These are phyloP conservation scores for Psophia crepitans DNA, from an alignment of 2,113 vertebrate species.

Conservation along the genomic window DNA sequence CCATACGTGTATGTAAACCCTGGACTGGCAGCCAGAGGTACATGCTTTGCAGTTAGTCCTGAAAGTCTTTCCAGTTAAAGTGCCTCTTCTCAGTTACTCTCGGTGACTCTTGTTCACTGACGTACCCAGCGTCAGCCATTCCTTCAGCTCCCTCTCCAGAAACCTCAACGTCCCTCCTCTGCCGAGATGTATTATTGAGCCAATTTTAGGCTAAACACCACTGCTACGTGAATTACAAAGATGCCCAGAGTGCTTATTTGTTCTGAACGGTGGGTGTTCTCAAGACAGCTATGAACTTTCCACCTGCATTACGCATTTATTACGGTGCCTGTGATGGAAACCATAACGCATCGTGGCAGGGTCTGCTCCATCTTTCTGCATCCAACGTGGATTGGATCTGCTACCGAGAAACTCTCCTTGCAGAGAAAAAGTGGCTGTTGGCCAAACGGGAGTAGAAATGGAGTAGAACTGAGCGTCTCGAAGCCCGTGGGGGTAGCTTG, in stretches of 20 bases:
- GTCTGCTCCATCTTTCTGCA: background rate
- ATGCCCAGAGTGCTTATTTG: background rate
- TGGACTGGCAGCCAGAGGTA: background rate
- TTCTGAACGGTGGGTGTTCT: background rate
- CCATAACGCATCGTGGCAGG: background rate
- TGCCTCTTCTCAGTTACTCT: background rate
- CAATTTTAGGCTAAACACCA: background rate
- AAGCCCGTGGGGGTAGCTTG: background rate
- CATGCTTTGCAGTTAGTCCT: background rate
- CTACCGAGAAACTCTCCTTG: background rate
- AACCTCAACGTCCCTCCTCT: background rate
- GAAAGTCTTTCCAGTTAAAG: background rate
- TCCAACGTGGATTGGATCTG: background rate
- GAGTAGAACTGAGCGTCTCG: background rate
- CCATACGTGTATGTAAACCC: rapidly evolving
- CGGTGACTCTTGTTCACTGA: background rate
- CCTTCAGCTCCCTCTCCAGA: background rate
- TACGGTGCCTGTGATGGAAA: background rate
- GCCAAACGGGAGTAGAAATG: background rate
- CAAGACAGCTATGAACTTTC: background rate
- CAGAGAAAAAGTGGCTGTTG: background rate
- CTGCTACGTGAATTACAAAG: rapidly evolving
- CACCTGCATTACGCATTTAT: rapidly evolving
- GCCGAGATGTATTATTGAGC: background rate
- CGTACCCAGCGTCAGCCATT: background rate